Conservation (phyloP, 2,797 vertebrate genomes). For the Helostoma temminkii region DNA sequence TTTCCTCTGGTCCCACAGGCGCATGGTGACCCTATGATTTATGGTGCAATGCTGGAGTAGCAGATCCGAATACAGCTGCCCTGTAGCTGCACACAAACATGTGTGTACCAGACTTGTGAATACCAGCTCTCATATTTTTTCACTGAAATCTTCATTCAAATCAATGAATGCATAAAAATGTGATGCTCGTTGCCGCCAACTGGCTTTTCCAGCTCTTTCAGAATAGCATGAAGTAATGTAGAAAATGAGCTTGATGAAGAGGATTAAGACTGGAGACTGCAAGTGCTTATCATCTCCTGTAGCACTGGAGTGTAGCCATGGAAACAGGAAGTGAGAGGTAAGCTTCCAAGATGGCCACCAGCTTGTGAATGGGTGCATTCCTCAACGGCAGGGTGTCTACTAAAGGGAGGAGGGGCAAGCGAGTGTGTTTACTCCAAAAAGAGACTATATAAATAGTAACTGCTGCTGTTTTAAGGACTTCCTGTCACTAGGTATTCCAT, state of each 20-base stretch:
- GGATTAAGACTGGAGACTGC: constrained; percentile 68
- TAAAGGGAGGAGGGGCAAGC: constrained; percentile 63
- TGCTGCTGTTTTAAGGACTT: constrained; percentile 88
- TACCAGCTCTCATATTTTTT: constrained; percentile 1
- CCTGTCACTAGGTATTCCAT: constrained; percentile 85
- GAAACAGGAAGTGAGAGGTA: constrained; percentile 85
- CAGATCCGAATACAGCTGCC: constrained; percentile 70
- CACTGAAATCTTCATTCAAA: constrained; percentile 12
- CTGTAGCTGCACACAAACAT: constrained; percentile 50
- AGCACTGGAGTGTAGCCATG: constrained; percentile 77
- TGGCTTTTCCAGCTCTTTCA: constrained; percentile 61
- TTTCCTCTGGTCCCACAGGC: constrained; percentile 66
- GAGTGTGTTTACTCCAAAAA: constrained; percentile 84
- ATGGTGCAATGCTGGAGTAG: constrained; percentile 46
- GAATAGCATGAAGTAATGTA: constrained; percentile 75
- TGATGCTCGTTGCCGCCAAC: constrained; percentile 46
- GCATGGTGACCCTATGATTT: constrained; percentile 71
- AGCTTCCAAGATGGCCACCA: constrained; percentile 86
- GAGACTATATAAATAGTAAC: constrained; percentile 87
- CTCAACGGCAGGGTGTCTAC: constrained; percentile 80
- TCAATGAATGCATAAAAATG: constrained; percentile 25
- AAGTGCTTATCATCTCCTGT: constrained; percentile 71
- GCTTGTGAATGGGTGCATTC: constrained; percentile 88
- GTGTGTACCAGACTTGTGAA: constrained; percentile 46
- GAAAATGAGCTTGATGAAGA: constrained; percentile 77